Evolutionary conservation across 2,797 vertebrate genomes (phyloP), one percentile per base, ranked within the genome.

Genomic region (Eidolon dupreanum): DNA sequence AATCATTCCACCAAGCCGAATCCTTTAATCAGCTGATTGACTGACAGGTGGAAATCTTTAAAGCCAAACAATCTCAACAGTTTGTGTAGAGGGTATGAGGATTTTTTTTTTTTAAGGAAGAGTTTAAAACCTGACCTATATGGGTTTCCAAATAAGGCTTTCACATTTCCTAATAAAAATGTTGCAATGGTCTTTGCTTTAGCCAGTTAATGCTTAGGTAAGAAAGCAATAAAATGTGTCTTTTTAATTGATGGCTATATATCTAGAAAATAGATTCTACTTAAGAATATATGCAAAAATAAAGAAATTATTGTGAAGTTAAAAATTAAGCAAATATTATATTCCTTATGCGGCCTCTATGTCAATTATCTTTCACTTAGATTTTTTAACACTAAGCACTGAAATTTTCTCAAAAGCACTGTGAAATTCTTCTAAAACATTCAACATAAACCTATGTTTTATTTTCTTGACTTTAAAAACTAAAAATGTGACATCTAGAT

Each of bases 401-500:
- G 13, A 1, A 38, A 49, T 68, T 65, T 95, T 92, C 49, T 84
- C 31, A 33, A 79, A 86, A 92, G 17, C 55, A 36, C 31, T 59
- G 6, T 82, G 41, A 82, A 88, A 71, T 94, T 94, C 38, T 77
- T 87, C 38, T 90, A 83, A 95, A 66, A 86, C 53, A 90, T 49
- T 79, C 36, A 74, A 33, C 36, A 49, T 0, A 20, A 88, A 90
- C 68, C 79, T 77, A 36, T 7, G 3, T 59, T 83, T 87, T 16
- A 17, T 49, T 83, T 77, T 16, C 10, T 78, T 87, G 5, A 85
- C 70, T 93, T 95, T 77, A 51, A 55, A 84, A 46, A 26, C 9
- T 66, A 74, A 66, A 77, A 57, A 74, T 36, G 11, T 8, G 9
- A 51, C 20, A 12, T 86, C 8, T 28, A 38, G 12, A 88, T 65